A percentile compares a stretch with the other conserved stretches of the same genome.
phyloP scores from a whole-genome alignment of 2,888 invertebrate genomes.

The Diplazon laetatorius region DNA sequence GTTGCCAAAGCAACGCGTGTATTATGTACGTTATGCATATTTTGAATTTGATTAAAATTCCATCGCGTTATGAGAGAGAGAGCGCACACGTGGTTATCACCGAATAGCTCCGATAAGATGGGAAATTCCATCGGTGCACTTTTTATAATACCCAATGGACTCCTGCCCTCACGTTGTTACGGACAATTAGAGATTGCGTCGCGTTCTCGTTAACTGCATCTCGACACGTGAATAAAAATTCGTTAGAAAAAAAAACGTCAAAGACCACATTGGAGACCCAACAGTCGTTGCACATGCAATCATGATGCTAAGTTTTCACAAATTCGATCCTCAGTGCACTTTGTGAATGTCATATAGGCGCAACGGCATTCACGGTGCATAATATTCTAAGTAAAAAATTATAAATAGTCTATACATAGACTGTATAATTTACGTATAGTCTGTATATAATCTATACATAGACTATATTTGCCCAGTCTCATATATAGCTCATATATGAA shows the following conservation, averaged over 20 bases:
- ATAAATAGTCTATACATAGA: too few species aligned
- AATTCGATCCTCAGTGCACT: not conserved
- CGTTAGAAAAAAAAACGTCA: conserved; percentile 28
- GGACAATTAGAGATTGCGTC: conserved; percentile 16
- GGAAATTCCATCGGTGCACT: conserved; percentile 21
- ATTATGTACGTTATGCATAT: not conserved
- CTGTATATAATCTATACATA: too few species aligned
- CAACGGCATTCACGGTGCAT: too few species aligned
- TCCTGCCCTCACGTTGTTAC: not conserved
- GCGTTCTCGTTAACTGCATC: not conserved
- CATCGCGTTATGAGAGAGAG: not conserved
- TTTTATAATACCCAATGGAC: not conserved
- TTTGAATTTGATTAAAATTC: conserved; percentile 41
- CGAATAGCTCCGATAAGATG: conserved; percentile 29
- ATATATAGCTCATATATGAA: too few species aligned
- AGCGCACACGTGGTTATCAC: conserved; percentile 3
- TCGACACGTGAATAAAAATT: too few species aligned
- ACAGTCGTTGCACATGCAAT: conserved; percentile 6
- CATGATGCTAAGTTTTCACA: not conserved
- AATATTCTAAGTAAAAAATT: too few species aligned
- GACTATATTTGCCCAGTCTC: too few species aligned
- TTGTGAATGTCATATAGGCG: too few species aligned
- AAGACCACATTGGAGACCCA: conserved; percentile 11
- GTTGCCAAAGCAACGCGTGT: not conserved
- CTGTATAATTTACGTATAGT: too few species aligned